Evolutionary conservation across 2,113 vertebrate genomes (phyloP).

Genomic region (Haemorhous mexicanus): DNA sequence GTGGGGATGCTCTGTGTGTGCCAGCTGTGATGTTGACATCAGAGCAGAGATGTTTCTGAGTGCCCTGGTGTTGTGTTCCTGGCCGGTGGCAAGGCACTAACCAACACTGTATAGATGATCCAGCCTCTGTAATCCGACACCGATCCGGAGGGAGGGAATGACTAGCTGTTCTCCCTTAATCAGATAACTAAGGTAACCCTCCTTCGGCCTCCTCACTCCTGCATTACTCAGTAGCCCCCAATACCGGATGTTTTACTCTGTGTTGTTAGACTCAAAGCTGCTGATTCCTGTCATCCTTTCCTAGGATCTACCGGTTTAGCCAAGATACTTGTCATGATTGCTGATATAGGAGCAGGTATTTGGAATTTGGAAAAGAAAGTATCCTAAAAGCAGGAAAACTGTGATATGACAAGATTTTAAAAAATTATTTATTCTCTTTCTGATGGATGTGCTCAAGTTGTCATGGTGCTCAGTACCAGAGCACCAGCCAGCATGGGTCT

Average conservation of each 20-base stretch:
- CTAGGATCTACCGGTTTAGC: not conserved
- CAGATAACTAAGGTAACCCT: not conserved
- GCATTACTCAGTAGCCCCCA: not conserved
- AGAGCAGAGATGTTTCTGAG: not conserved
- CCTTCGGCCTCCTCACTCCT: not conserved
- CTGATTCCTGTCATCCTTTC: not conserved
- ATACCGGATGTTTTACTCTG: not conserved
- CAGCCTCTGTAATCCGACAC: not conserved
- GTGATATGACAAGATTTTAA: not conserved
- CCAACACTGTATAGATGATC: not conserved
- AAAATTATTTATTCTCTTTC: not conserved
- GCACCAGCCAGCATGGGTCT: not conserved
- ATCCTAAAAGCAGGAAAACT: not conserved
- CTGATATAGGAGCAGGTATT: not conserved
- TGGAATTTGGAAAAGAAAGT: not conserved
- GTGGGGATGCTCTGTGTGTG: not conserved
- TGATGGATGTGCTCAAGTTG: not conserved
- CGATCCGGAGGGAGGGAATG: rapidly evolving
- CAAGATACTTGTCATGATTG: not conserved
- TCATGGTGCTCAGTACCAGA: not conserved
- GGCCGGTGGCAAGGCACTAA: not conserved
- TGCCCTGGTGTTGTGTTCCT: not conserved
- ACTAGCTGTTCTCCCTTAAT: not conserved
- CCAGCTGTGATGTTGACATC: not conserved
- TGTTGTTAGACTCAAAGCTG: not conserved